Evolutionary conservation across 2,888 invertebrate genomes (phyloP), one percentile per base, ranked within the genome.

Genomic region (Dicroscelio sp.): DNA sequence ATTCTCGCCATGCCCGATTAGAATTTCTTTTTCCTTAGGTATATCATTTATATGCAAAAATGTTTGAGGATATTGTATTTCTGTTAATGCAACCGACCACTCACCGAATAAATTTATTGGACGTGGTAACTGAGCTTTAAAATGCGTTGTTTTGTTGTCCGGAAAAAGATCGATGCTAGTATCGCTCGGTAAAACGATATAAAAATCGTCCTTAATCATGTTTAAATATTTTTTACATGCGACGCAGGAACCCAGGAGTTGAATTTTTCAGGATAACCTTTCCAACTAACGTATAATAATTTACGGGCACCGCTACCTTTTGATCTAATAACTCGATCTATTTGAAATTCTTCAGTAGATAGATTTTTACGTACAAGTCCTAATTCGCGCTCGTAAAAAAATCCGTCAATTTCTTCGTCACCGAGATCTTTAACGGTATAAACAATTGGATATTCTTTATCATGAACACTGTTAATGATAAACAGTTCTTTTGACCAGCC

Each of bases 361-460:
- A 79, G 65, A 35, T 79, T 23, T 52, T 79, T 25, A 88, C 25
- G 33, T 87, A 67, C 80, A 86, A 90, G 4, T 71, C 65, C 31
- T 14, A 33, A 17, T 14, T 67, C 79, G 27, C 27, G 76, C 86
- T 65, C 52, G 33, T 79, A 60, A 38, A n/a, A n/a, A n/a, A n/a
- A n/a, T n/a, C n/a, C n/a, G n/a, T n/a, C n/a, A n/a, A n/a, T n/a
- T n/a, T n/a, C n/a, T n/a, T n/a, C n/a, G n/a, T n/a, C n/a, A n/a
- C n/a, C n/a, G n/a, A n/a, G n/a, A n/a, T n/a, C n/a, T n/a, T n/a
- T n/a, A n/a, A n/a, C n/a, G n/a, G n/a, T n/a, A n/a, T n/a, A n/a
- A n/a, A n/a, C n/a, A n/a, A n/a, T n/a, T n/a, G n/a, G n/a, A n/a
- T n/a, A n/a, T n/a, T n/a, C n/a, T n/a, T n/a, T n/a, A n/a, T n/a